Evolutionary conservation across 2,797 vertebrate species (phyloP), one percentile per base, ranked within the genome.

Genomic region (Lacerta viridis): DNA sequence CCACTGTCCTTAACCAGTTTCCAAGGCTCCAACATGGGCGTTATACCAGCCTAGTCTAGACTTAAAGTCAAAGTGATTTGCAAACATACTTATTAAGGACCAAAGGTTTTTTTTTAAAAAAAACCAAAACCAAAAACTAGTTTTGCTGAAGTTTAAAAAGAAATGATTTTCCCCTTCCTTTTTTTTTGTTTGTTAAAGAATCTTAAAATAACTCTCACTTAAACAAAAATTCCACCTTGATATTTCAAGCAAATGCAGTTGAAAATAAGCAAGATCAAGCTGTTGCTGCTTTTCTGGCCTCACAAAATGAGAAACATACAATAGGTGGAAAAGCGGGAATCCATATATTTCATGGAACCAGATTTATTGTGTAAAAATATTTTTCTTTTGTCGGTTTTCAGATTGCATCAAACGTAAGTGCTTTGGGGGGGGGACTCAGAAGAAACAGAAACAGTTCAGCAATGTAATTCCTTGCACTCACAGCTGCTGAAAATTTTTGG

Each of bases 181-280:
- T 91, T 93, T 91, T 91, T 82, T 78, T 55, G 33, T 36, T 39
- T 87, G 41, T 41, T 25, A 3, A 69, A 18, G 82, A 92, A 91
- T 85, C 93, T 84, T 85, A 92, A 95, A 95, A 93, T 94, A 95
- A 92, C 87, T 90, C 89, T 92, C 92, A 91, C 86, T 93, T 91
- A 84, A 88, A 88, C 15, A 69, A 93, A 95, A 88, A 93, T 90
- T 93, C 93, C 90, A 93, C 92, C 93, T 93, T 92, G 39, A 66
- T 55, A 27, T 71, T 39, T 83, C 61, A 55, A 69, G 23, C 75
- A 83, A 27, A 74, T 10, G 78, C 59, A 33, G n/a, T n/a, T 79
- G 33, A 55, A 81, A 89, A 7, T 55, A 27, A 80, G 64, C 15
- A 66, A 15, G 41, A 29, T 15, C 2, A 74, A 64, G 29, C 33